Base-by-base conservation (phyloP, 2,888 invertebrate species). In the Drosophila tripunctata region DNA sequence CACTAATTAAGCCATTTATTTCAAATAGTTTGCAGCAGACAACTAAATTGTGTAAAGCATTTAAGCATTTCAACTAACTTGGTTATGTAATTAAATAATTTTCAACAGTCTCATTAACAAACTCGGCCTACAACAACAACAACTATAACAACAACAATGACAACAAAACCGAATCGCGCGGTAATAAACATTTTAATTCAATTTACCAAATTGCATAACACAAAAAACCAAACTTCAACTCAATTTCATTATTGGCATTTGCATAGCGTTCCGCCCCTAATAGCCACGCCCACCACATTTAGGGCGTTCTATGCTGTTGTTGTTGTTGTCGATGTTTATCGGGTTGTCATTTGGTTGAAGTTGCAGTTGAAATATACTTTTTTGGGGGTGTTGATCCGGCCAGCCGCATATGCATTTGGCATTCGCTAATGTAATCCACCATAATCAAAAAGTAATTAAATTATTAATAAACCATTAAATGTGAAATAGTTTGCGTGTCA, bases 401-500 rank as follows among this genome's bases (percentile, higher is more conserved):
- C 35, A 31, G 69, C 64, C 65, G 48, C 68, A 66, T 66, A 73
- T 50, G 38, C 38, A 38, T 76, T 85, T 72, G 70, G 67, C 60
- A 66, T 64, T 65, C 70, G 67, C 84, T 84, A 77, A 83, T 85
- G 84, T 75, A 80, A 87, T 78, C 84, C 69, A 76, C 85, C 87
- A 83, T 87, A 85, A 85, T 85, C 88, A 81, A 88, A 88, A 80
- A 74, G 85, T 85, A 85, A 85, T 85, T 85, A 88, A 85, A 88
- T 85, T 87, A 85, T 88, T 88, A 88, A 85, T 88, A 85, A 87
- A 81, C 88, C 88, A 86, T 85, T 88, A 86, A 78, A 85, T 87
- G 76, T 76, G 76, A 84, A 84, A 85, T 70, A 79, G 73, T 76
- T 79, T 78, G 68, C 66, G 70, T 75, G 58, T 60, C 41, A 62